Evolutionary conservation across 2,797 vertebrate genomes (phyloP), one percentile per base, ranked within the genome.

Genomic region (Pangasius mekongensis): DNA sequence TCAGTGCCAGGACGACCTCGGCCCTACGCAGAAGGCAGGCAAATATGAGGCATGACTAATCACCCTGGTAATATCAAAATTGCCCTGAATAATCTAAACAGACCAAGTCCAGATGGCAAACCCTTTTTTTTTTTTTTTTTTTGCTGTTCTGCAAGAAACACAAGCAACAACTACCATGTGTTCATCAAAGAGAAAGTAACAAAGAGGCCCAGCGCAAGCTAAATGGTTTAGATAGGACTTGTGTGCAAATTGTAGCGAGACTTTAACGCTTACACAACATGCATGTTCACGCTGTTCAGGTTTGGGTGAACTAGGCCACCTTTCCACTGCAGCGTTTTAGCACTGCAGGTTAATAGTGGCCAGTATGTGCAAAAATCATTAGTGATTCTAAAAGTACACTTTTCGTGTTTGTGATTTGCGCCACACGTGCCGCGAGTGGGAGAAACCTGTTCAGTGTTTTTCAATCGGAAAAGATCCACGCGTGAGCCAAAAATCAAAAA

Each of bases 161-260:
- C 18, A 9, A 85, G 88, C 90, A 94, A 95, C 91, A 86, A 91
- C 90, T 85, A 85, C 92, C 94, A 94, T 94, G 92, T 93, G 95
- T 93, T 91, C 88, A 93, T 94, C 90, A 93, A 92, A 93, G 91
- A 88, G 87, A 82, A 89, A 82, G 67, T 30, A 85, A 89, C 71
- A 88, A 69, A 54, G 87, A 89, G 89, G 85, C 67, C 85, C 83
- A 16, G 67, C 30, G 58, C 49, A 85, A 36, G 60, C 58, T 88
- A 85, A 87, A 87, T 58, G 22, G 43, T 83, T 90, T n/a, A 54
- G 52, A 87, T 85, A 47, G 52, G 9, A 9, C 83, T 83, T 71
- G 76, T 85, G 64, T 27, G 74, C 64, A 74, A 86, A 83, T 30
- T 86, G 20, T 13, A 60, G 54, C 30, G 39, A 86, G 52, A 52